A percentile compares a stretch with the other conserved stretches of the same genome.
Conservation (phyloP, 1,140 invertebrate species). For the Scaptomyza hsui region DNA sequence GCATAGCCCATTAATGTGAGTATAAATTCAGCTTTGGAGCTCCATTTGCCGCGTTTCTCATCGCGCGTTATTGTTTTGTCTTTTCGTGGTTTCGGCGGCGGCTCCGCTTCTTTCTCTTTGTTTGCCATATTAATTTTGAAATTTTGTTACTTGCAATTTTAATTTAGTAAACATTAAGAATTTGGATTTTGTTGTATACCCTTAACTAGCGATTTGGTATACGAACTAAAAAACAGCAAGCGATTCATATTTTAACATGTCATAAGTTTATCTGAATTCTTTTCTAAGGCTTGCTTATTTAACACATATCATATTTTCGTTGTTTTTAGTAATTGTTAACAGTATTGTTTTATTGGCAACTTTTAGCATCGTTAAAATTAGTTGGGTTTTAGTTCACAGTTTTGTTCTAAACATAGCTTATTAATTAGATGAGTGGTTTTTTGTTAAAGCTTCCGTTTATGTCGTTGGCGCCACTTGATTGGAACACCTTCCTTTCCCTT, state of each 20-base stretch:
- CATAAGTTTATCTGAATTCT: neutral
- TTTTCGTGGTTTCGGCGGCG: neutral
- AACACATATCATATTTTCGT: no score
- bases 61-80: conserved; percentile 56
- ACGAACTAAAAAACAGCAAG: neutral
- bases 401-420: conserved; percentile 59
- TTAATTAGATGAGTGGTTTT: conserved; percentile 63
- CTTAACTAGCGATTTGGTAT: neutral
- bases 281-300: neutral
- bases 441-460: conserved; percentile 75
- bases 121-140: conserved; percentile 18
- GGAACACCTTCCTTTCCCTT: neutral
- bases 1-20: conserved; percentile 90
- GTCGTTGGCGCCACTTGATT: conserved; percentile 1
- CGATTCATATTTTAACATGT: neutral
- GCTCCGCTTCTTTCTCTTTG: neutral
- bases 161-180: neutral
- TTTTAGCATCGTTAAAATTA: conserved; percentile 74
- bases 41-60: conserved; percentile 85
- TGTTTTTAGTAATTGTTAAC: conserved; percentile 71
- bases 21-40: conserved; percentile 89
- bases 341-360: conserved; percentile 68
- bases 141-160: neutral
- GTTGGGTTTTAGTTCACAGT: conserved; percentile 59
- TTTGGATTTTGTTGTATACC: neutral